Evolutionary conservation across 2,888 invertebrate genomes (phyloP).

Genomic region (Dicycla oo): DNA sequence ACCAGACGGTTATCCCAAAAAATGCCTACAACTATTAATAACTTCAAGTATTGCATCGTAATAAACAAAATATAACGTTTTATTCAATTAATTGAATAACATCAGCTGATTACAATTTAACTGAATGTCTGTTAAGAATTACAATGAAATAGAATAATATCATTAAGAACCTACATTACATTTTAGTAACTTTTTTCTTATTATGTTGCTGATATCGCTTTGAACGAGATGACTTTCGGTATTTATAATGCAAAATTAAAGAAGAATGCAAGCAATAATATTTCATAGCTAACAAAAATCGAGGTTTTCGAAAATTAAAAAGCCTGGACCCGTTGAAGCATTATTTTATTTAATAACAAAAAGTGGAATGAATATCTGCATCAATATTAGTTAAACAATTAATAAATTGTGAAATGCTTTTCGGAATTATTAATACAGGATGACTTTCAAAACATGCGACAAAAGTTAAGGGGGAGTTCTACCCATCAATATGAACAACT

Average conservation of each 20-base stretch:
- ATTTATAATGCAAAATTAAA: neutral
- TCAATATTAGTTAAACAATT: neutral
- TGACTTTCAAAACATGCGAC: too few relatives aligned
- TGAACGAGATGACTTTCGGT: neutral
- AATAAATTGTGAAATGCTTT: neutral
- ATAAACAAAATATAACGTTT: conserved; percentile 25
- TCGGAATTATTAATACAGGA: conserved; percentile 20
- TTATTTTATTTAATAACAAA: neutral
- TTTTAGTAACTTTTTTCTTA: neutral
- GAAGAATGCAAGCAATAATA: neutral
- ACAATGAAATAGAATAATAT: conserved; percentile 32
- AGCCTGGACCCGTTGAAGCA: neutral
- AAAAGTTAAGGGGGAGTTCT: too few relatives aligned
- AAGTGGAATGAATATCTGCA: conserved; percentile 25
- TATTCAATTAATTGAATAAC: conserved; percentile 35
- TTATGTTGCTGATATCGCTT: neutral
- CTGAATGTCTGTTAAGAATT: conserved; percentile 11
- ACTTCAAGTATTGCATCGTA: conserved; percentile 47
- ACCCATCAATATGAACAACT: too few relatives aligned
- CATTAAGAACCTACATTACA: neutral
- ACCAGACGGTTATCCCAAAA: conserved; percentile 66
- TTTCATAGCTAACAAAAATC: neutral
- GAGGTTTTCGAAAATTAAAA: neutral
- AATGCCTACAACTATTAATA: conserved; percentile 66
- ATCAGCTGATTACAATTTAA: conserved; percentile 13